Percentiles rank a stretch among this genome's conserved stretches.
phyloP scores from a whole-genome alignment of 2,888 invertebrate species.

The Drosophila leonis region DNA sequence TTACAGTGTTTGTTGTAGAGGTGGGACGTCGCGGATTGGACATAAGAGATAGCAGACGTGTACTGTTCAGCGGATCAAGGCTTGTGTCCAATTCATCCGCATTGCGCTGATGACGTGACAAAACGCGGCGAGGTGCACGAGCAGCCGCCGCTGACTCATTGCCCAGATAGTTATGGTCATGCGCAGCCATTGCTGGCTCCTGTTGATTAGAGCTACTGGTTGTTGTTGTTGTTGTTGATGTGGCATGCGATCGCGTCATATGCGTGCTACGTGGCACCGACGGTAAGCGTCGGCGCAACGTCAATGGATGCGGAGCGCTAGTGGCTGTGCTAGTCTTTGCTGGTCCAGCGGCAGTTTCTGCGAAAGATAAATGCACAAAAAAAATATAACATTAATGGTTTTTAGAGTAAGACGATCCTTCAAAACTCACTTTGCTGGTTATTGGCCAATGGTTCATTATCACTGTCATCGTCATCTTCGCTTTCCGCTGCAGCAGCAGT shows the following conservation, averaged over 20 bases:
- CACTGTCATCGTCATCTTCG: slow-evolving; percentile 82
- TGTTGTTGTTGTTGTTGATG: slow-evolving; percentile 81
- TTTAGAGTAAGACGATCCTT: background rate
- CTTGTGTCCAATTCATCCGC: slow-evolving; percentile 83
- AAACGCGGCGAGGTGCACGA: slow-evolving; percentile 81
- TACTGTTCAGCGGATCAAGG: slow-evolving; percentile 74
- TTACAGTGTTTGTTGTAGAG: slow-evolving; percentile 68
- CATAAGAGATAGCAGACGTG: slow-evolving; percentile 60
- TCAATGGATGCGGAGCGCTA: slow-evolving; percentile 76
- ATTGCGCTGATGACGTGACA: slow-evolving; percentile 85
- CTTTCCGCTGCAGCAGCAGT: slow-evolving; percentile 64
- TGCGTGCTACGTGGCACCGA: slow-evolving; percentile 64
- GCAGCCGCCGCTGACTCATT: slow-evolving; percentile 76
- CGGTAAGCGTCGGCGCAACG: slow-evolving; percentile 64
- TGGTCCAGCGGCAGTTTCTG: slow-evolving; percentile 57
- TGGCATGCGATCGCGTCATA: slow-evolving; percentile 84
- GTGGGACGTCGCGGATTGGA: slow-evolving; percentile 78
- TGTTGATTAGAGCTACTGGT: slow-evolving; percentile 52
- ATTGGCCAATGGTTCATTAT: slow-evolving; percentile 82
- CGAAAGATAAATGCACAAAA: background rate
- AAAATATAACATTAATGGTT: background rate
- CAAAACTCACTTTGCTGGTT: slow-evolving; percentile 78
- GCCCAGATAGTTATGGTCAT: slow-evolving; percentile 85
- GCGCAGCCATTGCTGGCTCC: slow-evolving; percentile 60
- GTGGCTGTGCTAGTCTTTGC: slow-evolving; percentile 48